Percentiles rank a stretch among this genome's conserved stretches.
Evolutionary conservation across 1,140 invertebrate species (phyloP).

Genomic region (Pseudomyrmex dendroicus): DNA sequence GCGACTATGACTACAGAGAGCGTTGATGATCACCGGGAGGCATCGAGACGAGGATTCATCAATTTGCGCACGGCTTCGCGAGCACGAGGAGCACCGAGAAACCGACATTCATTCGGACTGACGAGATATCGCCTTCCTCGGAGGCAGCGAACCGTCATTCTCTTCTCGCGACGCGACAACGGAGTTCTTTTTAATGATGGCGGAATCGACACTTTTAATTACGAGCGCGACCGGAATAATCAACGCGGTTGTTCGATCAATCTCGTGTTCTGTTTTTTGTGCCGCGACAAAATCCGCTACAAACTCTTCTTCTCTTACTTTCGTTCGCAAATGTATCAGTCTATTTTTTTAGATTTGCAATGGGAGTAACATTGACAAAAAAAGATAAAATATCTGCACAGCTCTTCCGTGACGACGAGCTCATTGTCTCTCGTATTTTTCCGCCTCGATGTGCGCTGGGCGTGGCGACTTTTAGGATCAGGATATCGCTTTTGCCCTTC

Average conservation of each 20-base stretch:
- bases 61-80: conserved; percentile 77
- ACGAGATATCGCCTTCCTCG: conserved; percentile 28
- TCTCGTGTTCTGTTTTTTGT: neutral
- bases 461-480: conserved; percentile 66
- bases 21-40: conserved; percentile 67
- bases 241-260: conserved; percentile 48
- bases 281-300: conserved; percentile 22
- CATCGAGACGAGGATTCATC: conserved; percentile 77
- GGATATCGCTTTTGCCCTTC: conserved; percentile 47
- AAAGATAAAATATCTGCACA: conserved; percentile 59
- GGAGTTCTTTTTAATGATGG: conserved; percentile 69
- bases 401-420: conserved; percentile 65
- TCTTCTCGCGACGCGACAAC: conserved; percentile 38
- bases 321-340: neutral
- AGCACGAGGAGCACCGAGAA: conserved; percentile 59
- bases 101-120: conserved; percentile 67
- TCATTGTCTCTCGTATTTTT: conserved; percentile 71
- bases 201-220: conserved; percentile 74
- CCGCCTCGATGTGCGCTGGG: conserved; percentile 62
- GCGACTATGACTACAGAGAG: conserved; percentile 66
- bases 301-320: neutral
- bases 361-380: conserved; percentile 61
- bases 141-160: neutral
- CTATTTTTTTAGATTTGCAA: conserved; percentile 14
- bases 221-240: conserved; percentile 25